A percentile compares a stretch with the other conserved stretches of the same genome.
Evolutionary conservation across 1,140 invertebrate genomes (phyloP).

Genomic region (Euschistus heros): DNA sequence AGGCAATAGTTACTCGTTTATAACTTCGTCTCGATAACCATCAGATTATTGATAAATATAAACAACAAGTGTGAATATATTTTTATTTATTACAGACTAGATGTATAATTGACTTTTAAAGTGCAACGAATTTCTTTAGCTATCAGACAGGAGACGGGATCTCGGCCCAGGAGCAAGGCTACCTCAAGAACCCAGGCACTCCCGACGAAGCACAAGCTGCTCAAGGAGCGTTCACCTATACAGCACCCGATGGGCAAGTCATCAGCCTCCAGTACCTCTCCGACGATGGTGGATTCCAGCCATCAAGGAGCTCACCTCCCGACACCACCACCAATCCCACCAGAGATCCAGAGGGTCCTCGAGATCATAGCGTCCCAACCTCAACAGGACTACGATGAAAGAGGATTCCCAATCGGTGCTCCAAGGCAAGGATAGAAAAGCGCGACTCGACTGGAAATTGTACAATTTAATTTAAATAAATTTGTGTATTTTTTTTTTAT

Average conservation of each 20-base stretch:
- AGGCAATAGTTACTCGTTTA: too few species aligned
- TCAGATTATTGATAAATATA: too few species aligned
- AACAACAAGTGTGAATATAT: too few species aligned
- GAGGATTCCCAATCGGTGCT: constrained; percentile 9
- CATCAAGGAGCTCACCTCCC: constrained; percentile 71
- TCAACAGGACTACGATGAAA: constrained; percentile 23
- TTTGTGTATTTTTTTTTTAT: too few species aligned
- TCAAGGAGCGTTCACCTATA: constrained; percentile 43
- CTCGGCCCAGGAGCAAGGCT: constrained; percentile 46
- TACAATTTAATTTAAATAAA: too few species aligned
- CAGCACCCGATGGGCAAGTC: constrained; percentile 56
- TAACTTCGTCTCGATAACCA: too few species aligned
- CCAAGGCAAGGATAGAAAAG: constrained; percentile 5
- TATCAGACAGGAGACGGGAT: constrained; percentile 65
- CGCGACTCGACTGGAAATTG: too few species aligned
- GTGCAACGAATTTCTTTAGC: constrained; percentile 41
- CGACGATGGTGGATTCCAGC: constrained; percentile 74
- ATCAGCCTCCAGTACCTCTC: constrained; percentile 64
- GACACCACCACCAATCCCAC: constrained; percentile 68
- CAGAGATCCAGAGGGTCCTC: constrained; percentile 15
- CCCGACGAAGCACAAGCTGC: constrained; percentile 32
- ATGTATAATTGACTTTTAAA: too few species aligned
- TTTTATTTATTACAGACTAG: too few species aligned
- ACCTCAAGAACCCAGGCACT: constrained; percentile 43
- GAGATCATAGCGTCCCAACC: constrained; percentile 21